Base-by-base conservation (phyloP, 2,797 vertebrate species). In the Tolypeutes matacus region DNA sequence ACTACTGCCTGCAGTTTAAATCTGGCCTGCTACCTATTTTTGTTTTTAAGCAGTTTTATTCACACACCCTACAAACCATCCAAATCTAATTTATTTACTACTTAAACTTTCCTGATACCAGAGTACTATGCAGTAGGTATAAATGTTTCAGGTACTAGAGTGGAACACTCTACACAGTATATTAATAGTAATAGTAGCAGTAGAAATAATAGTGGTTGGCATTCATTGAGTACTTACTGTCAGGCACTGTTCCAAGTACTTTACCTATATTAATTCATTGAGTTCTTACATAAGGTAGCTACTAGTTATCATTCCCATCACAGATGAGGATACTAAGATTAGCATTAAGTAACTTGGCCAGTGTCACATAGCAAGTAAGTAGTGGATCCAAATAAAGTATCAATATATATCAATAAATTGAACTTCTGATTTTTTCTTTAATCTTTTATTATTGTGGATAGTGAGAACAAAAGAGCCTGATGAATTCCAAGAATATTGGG, bases 401-500 rank as follows among this genome's bases (percentile, higher is more conserved):
- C 84, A 69, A 53, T 81, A 70, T 29, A 86, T 64, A 69, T 62
- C 81, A 82, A 31, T 86, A 82, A 86, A 51, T 81, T 78, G 34
- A 64, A 29, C 27, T 72, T 90, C 13, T 93, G 76, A 82, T 82
- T 89, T 86, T 9, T 76, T 70, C 5, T 64, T 85, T 62, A 85
- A 25, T 62, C 29, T 89, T 49, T 81, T 94, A 56, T 73, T 81
- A n/a, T 3, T 86, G 49, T 25, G 62, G 60, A 42, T 27, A 81
- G 25, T 25, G 39, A 51, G 25, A 69, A 7, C 69, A 56, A 76
- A 34, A 73, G n/a, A 89, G 51, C 39, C 86, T 64, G 34, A 76
- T 86, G 25, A 86, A 89, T 77, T 58, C 46, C 27, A 46, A 72
- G 76, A 72, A 49, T 51, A 65, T 7, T 53, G 31, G n/a, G 21